Percentiles rank a stretch among this genome's conserved stretches.
phyloP scores from a whole-genome alignment of 2,113 vertebrate genomes.

The Eptesicus fuscus region DNA sequence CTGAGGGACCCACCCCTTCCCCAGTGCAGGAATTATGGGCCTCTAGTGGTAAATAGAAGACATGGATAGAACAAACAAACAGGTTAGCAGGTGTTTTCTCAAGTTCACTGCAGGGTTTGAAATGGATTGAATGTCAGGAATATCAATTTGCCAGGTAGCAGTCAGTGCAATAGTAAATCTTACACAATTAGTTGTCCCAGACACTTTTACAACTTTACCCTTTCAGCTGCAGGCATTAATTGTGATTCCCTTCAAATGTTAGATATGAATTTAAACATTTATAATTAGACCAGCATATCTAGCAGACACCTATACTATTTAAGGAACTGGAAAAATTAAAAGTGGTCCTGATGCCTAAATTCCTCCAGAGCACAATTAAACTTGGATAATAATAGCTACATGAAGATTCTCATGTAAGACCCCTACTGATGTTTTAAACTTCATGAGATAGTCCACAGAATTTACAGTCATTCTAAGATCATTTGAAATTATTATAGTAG shows the following conservation, averaged over 20 bases:
- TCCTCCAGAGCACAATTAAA: not conserved
- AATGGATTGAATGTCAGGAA: not conserved
- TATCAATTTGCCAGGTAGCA: not conserved
- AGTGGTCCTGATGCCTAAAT: not conserved
- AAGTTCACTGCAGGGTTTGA: not conserved
- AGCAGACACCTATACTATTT: not conserved
- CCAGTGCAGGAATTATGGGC: too few relatives aligned
- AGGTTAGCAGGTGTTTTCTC: not conserved
- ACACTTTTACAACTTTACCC: not conserved
- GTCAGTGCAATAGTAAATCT: not conserved
- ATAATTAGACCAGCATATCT: not conserved
- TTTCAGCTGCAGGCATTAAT: not conserved
- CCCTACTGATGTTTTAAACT: not conserved
- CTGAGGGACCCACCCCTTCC: too few relatives aligned
- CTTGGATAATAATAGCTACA: not conserved
- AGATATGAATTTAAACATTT: not conserved
- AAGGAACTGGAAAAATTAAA: not conserved
- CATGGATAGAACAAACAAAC: not conserved
- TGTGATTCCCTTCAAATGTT: not conserved
- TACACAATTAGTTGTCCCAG: not conserved
- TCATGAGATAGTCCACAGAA: not conserved
- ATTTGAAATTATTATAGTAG: not conserved
- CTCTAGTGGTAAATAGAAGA: not conserved
- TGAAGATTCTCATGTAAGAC: not conserved
- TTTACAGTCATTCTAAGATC: not conserved